Evolutionary conservation across 2,888 invertebrate species (phyloP).

Genomic region (Odontocolon sp.): DNA sequence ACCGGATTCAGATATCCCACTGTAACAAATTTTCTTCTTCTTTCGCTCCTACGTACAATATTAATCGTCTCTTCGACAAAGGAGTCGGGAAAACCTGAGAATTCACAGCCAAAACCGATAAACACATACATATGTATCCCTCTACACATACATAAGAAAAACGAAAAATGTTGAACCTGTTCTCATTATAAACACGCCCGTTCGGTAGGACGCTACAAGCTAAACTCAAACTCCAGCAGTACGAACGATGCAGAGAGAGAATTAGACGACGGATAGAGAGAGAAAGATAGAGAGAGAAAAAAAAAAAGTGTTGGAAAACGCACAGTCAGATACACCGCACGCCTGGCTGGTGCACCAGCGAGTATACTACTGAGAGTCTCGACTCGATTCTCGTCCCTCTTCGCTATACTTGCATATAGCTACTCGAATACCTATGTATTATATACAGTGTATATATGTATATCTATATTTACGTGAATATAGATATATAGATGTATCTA

Average conservation of each 20-base stretch:
- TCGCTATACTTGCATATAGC: slow-evolving; percentile 4
- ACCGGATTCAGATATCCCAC: background rate
- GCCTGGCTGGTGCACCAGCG: slow-evolving; percentile 56
- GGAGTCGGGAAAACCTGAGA: slow-evolving; percentile 21
- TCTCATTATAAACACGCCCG: slow-evolving; percentile 13
- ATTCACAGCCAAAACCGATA: slow-evolving; percentile 10
- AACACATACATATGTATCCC: too few relatives aligned
- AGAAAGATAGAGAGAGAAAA: slow-evolving; percentile 1
- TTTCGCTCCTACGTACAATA: background rate
- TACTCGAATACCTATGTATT: slow-evolving; percentile 13
- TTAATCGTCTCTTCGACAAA: background rate
- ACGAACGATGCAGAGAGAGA: background rate
- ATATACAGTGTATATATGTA: background rate
- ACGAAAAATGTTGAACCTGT: too few relatives aligned
- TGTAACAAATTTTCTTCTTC: background rate
- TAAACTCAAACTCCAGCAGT: background rate
- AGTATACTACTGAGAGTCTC: slow-evolving; percentile 55
- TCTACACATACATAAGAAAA: too few relatives aligned
- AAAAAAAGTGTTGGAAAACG: slow-evolving; percentile 23
- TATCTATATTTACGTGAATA: background rate
- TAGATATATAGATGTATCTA: slow-evolving; percentile 1
- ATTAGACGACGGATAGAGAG: too few relatives aligned
- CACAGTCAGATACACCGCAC: slow-evolving; percentile 23
- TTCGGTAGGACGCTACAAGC: background rate
- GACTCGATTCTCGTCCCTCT: slow-evolving; percentile 31